A percentile compares a stretch with the other conserved stretches of the same genome.
These are phyloP conservation scores for Iguana delicatissima DNA, from an alignment of 2,797 vertebrate genomes.

Conservation along the genomic window DNA sequence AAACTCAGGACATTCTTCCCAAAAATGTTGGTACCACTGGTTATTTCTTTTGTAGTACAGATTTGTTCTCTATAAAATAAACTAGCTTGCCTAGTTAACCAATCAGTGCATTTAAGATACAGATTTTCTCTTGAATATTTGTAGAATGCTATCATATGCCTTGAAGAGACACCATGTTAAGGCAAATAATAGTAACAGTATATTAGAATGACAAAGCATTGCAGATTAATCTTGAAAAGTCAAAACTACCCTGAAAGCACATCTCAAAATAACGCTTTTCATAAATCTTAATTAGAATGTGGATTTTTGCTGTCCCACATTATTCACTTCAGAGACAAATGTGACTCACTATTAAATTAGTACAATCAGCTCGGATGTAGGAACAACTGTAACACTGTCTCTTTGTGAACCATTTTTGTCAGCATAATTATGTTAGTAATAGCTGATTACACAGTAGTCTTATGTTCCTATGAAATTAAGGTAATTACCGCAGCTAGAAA, in stretches of 20 bases:
- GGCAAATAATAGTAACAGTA: slow-evolving; percentile 30
- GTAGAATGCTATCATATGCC: background rate
- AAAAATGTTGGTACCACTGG: background rate
- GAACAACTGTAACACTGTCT: slow-evolving; percentile 68
- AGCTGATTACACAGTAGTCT: slow-evolving; percentile 73
- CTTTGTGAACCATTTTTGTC: slow-evolving; percentile 71
- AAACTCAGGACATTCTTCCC: too few relatives aligned
- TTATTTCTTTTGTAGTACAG: background rate
- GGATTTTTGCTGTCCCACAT: slow-evolving; percentile 66
- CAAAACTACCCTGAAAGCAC: slow-evolving; percentile 32
- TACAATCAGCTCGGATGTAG: slow-evolving; percentile 70
- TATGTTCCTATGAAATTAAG: slow-evolving; percentile 76
- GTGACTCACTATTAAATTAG: slow-evolving; percentile 75
- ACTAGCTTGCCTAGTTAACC: background rate
- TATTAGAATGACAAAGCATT: slow-evolving; percentile 30
- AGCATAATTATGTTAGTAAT: slow-evolving; percentile 76
- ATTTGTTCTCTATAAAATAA: background rate
- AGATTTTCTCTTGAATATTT: slow-evolving; percentile 12
- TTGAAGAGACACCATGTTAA: background rate
- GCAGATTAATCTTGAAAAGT: slow-evolving; percentile 38
- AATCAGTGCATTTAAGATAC: background rate
- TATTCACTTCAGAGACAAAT: slow-evolving; percentile 73
- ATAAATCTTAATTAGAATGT: slow-evolving; percentile 61
- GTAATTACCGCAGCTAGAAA: slow-evolving; percentile 75
- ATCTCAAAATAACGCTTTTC: slow-evolving; percentile 59